These are phyloP conservation scores for Archilochus colubris DNA, from an alignment of 2,113 vertebrate species.

Conservation along the genomic window DNA sequence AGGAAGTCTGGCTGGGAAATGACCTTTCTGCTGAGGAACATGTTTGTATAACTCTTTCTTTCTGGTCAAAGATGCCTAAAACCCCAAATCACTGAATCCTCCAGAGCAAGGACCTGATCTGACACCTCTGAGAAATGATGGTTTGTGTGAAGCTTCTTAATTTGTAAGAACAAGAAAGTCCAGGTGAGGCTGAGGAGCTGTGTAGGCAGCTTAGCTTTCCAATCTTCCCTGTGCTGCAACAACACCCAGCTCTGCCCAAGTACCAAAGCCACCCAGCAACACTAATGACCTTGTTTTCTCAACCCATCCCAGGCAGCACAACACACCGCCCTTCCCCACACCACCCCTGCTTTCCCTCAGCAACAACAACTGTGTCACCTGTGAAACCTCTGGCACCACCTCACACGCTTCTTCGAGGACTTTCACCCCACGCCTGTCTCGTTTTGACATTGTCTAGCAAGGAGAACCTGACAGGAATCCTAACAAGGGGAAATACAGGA, in stretches of 20 bases:
- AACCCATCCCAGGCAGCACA: not conserved
- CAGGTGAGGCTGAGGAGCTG: not conserved
- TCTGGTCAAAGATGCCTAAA: not conserved
- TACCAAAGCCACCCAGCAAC: not conserved
- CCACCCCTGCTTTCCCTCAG: not conserved
- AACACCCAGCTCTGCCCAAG: not conserved
- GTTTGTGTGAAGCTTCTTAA: not conserved
- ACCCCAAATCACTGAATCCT: not conserved
- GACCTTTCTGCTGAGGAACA: not conserved
- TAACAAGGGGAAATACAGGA: not conserved
- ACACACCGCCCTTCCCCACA: not conserved
- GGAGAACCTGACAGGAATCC: conserved; percentile 16
- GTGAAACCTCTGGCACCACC: not conserved
- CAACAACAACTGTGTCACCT: not conserved
- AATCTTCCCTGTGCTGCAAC: not conserved
- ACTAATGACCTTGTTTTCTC: not conserved
- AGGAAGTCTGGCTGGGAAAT: not conserved
- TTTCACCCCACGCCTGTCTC: not conserved
- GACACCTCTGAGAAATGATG: not conserved
- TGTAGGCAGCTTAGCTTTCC: not conserved
- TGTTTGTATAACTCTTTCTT: not conserved
- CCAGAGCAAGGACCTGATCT: not conserved
- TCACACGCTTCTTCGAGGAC: not conserved
- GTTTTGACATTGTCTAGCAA: not conserved
- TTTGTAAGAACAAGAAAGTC: not conserved